These are phyloP conservation scores for Todiramphus chloris DNA, from an alignment of 2,113 vertebrate species.

Conservation along the genomic window DNA sequence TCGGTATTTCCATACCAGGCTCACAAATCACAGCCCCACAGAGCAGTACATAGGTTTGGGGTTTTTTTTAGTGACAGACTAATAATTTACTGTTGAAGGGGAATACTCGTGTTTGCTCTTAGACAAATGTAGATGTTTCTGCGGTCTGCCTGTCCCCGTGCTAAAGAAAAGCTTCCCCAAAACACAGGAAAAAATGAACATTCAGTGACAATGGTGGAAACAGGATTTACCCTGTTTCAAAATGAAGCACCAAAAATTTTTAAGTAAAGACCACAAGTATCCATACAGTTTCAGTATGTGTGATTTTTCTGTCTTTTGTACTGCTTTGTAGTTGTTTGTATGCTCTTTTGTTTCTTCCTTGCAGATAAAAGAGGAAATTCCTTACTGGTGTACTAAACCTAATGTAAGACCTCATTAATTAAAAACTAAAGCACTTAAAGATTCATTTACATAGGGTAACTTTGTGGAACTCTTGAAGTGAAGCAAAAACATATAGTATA, in stretches of 20 bases:
- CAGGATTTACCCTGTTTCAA: neutral
- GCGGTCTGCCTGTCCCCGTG: neutral
- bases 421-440: neutral
- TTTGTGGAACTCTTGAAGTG: neutral
- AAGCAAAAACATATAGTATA: neutral
- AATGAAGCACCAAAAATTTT: neutral
- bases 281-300: neutral
- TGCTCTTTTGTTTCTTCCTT: neutral
- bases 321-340: neutral
- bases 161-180: neutral
- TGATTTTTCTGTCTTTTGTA: neutral
- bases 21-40: neutral
- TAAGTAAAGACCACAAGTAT: neutral
- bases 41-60: neutral
- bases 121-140: neutral
- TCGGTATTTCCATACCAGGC: fast-evolving
- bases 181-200: neutral
- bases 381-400: neutral
- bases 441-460: neutral
- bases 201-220: neutral
- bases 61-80: neutral
- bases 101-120: neutral
- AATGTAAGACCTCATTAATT: neutral
- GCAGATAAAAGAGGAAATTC: neutral
- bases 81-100: neutral